Evolutionary conservation across 2,113 vertebrate species (phyloP).

Genomic region (Ciconia stormi): DNA sequence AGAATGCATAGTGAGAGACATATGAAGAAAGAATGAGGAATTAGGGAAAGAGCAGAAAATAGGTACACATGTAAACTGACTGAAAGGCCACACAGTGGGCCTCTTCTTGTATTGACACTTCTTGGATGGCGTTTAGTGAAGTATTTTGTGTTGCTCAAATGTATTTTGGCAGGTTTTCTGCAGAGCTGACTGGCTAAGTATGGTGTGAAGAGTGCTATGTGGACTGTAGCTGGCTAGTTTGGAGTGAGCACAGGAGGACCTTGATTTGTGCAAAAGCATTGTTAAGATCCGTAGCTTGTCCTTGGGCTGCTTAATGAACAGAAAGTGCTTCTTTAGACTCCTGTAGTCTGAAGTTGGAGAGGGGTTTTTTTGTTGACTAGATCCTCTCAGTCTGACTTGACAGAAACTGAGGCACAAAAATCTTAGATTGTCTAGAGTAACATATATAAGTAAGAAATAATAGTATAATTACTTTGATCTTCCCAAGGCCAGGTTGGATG

Average conservation of each 20-base stretch:
- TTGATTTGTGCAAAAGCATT: background rate
- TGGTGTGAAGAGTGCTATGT: background rate
- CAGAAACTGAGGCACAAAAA: background rate
- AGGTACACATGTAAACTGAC: background rate
- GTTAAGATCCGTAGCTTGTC: background rate
- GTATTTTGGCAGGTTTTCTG: background rate
- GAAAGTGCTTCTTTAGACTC: background rate
- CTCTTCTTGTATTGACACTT: background rate
- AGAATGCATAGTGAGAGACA: background rate
- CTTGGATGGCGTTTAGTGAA: background rate
- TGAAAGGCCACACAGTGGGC: background rate
- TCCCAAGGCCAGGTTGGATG: background rate
- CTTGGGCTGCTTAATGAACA: background rate
- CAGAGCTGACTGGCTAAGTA: background rate
- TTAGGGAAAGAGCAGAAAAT: background rate
- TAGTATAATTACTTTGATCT: background rate
- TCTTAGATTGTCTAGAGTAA: background rate
- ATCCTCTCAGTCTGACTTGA: background rate
- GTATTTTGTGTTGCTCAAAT: background rate
- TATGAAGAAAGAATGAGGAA: background rate
- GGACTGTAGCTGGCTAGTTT: background rate
- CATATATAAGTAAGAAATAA: background rate
- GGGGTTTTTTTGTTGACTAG: background rate
- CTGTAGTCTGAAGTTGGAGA: background rate
- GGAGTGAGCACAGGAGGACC: background rate